Base-by-base conservation (phyloP, 92 coral and sea anemone genomes). In the Parazoanthus swiftii region DNA sequence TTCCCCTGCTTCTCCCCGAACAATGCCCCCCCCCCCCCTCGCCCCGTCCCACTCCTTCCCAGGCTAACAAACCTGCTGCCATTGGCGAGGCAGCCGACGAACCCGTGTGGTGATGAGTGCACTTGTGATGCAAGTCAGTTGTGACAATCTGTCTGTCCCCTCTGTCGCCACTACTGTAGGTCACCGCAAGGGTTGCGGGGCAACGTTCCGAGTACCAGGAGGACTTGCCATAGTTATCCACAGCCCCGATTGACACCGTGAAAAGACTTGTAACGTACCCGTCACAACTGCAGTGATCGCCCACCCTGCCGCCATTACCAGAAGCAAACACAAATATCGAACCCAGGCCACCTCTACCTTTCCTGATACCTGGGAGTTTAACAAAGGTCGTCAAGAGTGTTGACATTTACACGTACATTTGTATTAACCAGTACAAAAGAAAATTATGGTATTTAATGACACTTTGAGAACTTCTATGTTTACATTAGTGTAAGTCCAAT, bases 271-370 rank as follows among this genome's bases (percentile, higher is more conserved):
- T 95, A n/a, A 97, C 96, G 80, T 97, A 97, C 14, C 99, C 99
- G 92, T 97, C 99, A 48, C 99, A 97, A 85, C 93, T 97, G 75
- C 99, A 97, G 86, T 97, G 94, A 81, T 97, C 99, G 39, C 93
- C 90, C n/a, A 77, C 84, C 38, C 88, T 90, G 23, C 99, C 99
- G 0, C 99, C 99, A 90, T 97, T 97, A 23, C 99, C 99, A 18
- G 99, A 95, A 1, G 99, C 99, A 98, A 98, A 97, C 15, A 97
- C 99, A 90, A 97, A 97, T 91, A 97, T 97, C 42, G 99, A 94
- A 18, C 99, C 99, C 16, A 95, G 92, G 13, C 97, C 96, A 81
- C 91, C 81, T 38, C 99, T 96, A 0, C 99, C 99, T 81, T 92
- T 95, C 46, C 89, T 89, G 42, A 95, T 92, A 36, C 99, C 99